These are phyloP conservation scores for Maccullochella peelii DNA, from an alignment of 2,113 vertebrate genomes.

Conservation along the genomic window DNA sequence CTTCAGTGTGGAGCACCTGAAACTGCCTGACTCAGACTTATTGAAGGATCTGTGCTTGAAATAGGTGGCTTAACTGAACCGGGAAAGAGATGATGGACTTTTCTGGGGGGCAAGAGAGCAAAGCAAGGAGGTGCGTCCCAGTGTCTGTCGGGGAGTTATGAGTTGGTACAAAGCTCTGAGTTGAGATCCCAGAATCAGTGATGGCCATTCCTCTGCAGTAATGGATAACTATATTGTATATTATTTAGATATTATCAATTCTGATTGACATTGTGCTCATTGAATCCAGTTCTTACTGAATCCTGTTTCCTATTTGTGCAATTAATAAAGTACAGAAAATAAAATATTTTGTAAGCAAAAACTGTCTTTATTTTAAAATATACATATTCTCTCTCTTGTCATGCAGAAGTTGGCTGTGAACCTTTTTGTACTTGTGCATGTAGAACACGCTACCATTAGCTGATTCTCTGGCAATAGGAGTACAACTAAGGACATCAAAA, in stretches of 20 bases:
- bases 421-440: neutral
- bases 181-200: neutral
- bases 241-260: no score
- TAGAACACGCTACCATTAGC: neutral
- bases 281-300: no score
- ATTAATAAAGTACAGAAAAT: no score
- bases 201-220: no score
- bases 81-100: neutral
- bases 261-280: no score
- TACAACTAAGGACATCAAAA: neutral
- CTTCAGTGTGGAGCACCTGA: neutral
- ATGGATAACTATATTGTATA: no score
- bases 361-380: no score
- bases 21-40: constrained; percentile 7
- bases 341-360: no score
- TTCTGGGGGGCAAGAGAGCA: no score
- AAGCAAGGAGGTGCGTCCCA: neutral
- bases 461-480: neutral
- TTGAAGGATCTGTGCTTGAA: neutral
- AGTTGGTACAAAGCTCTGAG: neutral
- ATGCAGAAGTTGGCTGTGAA: neutral
- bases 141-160: neutral
- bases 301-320: no score
- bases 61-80: constrained; percentile 7
- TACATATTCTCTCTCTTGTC: neutral